Conservation (phyloP, 2,113 vertebrate species). For the Eubucco bourcierii region DNA sequence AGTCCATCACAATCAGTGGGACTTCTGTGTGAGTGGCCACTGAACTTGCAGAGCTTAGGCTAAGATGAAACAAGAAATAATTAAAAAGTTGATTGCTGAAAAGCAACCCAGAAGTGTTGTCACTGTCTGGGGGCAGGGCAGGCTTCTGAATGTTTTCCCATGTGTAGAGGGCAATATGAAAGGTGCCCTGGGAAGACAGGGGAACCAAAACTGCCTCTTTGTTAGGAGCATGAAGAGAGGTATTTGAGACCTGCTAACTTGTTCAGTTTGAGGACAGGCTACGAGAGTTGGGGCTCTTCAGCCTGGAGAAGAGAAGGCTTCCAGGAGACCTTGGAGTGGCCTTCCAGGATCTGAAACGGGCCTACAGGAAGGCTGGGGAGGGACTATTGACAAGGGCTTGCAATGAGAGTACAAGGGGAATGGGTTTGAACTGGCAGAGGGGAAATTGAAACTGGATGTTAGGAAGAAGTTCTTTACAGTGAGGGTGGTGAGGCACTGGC, state of each 20-base stretch:
- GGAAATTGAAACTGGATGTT: too few species aligned
- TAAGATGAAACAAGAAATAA: neutral
- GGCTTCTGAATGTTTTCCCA: neutral
- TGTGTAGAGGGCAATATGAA: neutral
- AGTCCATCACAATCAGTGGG: neutral
- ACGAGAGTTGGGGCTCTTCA: too few species aligned
- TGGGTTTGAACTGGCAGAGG: too few species aligned
- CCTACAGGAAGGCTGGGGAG: too few species aligned
- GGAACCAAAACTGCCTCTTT: neutral
- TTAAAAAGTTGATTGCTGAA: neutral
- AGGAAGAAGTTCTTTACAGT: too few species aligned
- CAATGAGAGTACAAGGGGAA: too few species aligned
- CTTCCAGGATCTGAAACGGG: too few species aligned
- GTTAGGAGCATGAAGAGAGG: neutral
- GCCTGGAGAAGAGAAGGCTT: too few species aligned
- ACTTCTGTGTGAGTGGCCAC: neutral
- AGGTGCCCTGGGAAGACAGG: neutral
- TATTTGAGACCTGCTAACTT: neutral
- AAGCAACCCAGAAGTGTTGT: neutral
- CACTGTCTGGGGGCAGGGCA: neutral
- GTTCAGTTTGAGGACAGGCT: neutral
- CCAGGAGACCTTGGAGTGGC: too few species aligned
- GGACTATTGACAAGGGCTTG: too few species aligned
- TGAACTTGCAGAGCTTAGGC: neutral
- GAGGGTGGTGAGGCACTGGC: too few species aligned